Percentiles rank a stretch among this genome's conserved stretches.
Evolutionary conservation across 1,140 invertebrate species (phyloP).

Genomic region (Drosophila ananassae): DNA sequence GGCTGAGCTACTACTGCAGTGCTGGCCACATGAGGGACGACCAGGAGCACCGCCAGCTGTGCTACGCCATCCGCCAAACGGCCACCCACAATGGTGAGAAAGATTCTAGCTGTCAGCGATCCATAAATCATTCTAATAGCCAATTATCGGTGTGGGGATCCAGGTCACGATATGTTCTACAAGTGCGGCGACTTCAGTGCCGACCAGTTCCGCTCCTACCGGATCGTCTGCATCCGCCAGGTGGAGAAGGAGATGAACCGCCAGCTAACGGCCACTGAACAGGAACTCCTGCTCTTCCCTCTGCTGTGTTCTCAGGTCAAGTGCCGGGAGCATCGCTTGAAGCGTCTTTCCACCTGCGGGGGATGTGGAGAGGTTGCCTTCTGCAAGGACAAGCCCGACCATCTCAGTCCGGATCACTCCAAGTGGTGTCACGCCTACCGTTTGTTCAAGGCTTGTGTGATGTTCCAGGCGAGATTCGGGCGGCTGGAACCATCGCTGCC

Average conservation of each 20-base stretch:
- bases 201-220: constrained; percentile 86
- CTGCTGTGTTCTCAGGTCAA: constrained; percentile 85
- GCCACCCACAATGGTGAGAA: constrained; percentile 64
- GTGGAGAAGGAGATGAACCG: constrained; percentile 86
- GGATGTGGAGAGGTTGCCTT: constrained; percentile 86
- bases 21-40: constrained; percentile 84
- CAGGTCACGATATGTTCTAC: constrained; percentile 84
- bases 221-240: constrained; percentile 87
- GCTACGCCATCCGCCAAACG: constrained; percentile 77
- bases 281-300: constrained; percentile 88
- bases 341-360: constrained; percentile 85
- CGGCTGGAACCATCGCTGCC: constrained; percentile 86
- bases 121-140: constrained; percentile 35
- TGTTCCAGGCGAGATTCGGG: constrained; percentile 85
- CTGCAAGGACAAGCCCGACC: constrained; percentile 84
- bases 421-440: constrained; percentile 85
- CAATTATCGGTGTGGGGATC: constrained; percentile 10
- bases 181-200: constrained; percentile 85
- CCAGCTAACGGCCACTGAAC: constrained; percentile 87
- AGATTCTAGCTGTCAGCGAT: not conserved
- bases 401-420: constrained; percentile 83
- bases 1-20: constrained; percentile 86
- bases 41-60: constrained; percentile 84
- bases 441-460: constrained; percentile 85
- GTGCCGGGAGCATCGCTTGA: constrained; percentile 85